phyloP scores from a whole-genome alignment of 2,797 vertebrate genomes.

The Alectoris magna region DNA sequence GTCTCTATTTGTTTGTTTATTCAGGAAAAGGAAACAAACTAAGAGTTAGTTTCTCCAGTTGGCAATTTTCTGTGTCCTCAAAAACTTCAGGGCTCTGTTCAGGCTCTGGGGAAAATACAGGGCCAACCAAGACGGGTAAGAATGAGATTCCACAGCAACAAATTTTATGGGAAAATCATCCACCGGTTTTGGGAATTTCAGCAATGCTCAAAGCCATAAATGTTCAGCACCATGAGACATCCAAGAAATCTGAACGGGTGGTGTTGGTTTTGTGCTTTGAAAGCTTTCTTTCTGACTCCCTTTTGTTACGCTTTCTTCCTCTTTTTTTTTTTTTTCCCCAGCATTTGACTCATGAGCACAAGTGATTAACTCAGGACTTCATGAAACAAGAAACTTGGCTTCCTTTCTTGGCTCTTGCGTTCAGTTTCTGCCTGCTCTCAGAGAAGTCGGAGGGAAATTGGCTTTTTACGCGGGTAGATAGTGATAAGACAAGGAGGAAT shows the following conservation, averaged over 20 bases:
- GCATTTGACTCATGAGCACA: background rate
- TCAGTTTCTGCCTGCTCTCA: conserved; percentile 15
- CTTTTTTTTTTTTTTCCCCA: background rate
- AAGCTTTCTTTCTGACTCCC: conserved; percentile 16
- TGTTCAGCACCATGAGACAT: background rate
- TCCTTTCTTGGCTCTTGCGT: background rate
- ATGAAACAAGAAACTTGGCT: conserved; percentile 54
- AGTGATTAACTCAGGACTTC: conserved; percentile 47
- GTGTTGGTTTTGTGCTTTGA: conserved; percentile 4
- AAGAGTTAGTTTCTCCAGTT: background rate
- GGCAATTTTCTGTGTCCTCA: background rate
- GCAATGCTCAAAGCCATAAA: background rate
- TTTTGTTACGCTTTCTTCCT: background rate
- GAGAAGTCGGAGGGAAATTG: background rate
- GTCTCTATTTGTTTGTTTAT: background rate
- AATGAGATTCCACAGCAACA: conserved; percentile 48
- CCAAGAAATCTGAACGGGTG: conserved; percentile 16
- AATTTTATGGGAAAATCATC: conserved; percentile 51
- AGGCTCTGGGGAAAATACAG: background rate
- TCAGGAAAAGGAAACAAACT: background rate
- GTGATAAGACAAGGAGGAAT: no score
- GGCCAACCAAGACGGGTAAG: background rate
- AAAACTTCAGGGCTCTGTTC: background rate
- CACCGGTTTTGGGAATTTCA: conserved; percentile 36
- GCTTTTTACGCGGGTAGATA: no score